phyloP scores from a whole-genome alignment of 2,113 vertebrate species.

The Ictidomys tridecemlineatus region DNA sequence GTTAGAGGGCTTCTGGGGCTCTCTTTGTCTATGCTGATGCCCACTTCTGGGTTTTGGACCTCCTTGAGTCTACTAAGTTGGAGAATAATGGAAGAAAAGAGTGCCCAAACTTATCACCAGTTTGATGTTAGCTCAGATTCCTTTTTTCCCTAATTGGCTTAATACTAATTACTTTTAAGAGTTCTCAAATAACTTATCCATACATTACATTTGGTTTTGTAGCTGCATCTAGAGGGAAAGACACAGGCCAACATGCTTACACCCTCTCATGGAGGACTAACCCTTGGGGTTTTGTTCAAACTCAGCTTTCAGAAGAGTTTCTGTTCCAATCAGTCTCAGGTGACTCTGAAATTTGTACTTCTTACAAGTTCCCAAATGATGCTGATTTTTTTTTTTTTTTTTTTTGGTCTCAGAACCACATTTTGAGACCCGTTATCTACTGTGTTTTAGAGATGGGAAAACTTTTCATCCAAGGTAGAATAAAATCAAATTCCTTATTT shows the following conservation, averaged over 20 bases:
- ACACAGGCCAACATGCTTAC: background rate
- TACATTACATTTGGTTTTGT: background rate
- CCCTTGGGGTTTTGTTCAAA: background rate
- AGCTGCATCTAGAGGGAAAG: background rate
- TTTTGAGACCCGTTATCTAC: background rate
- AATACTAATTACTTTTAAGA: background rate
- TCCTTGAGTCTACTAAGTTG: background rate
- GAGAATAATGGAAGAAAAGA: background rate
- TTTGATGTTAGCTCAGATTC: background rate
- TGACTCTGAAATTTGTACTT: background rate
- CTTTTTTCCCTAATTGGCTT: background rate
- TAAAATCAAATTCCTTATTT: constrained; percentile 1
- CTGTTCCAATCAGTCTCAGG: background rate
- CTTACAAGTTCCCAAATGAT: background rate
- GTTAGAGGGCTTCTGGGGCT: background rate
- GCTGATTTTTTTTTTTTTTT: background rate
- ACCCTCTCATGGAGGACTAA: background rate
- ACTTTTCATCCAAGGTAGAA: background rate
- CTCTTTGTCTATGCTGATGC: background rate
- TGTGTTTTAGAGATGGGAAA: background rate
- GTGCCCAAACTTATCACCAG: too few relatives aligned
- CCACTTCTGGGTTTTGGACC: background rate
- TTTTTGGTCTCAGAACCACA: background rate
- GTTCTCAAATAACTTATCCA: background rate
- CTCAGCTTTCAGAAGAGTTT: background rate